A percentile compares a stretch with the other conserved stretches of the same genome.
Conservation (phyloP, 2,888 invertebrate species). For the Ochropleura leucogaster region DNA sequence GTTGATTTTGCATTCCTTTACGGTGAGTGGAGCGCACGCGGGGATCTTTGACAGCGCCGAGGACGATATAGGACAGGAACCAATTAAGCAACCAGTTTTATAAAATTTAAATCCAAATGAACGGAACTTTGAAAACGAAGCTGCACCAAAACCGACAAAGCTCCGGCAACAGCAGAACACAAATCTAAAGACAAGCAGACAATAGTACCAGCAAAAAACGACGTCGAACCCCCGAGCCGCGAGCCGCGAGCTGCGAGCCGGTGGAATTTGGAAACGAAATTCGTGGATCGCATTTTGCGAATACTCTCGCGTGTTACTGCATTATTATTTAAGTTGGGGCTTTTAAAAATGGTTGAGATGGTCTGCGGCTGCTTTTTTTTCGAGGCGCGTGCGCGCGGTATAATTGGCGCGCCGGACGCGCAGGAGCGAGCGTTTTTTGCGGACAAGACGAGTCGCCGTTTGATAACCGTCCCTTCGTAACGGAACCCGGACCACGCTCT, state of each 20-base stretch:
- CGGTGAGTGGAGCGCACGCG: constrained; percentile 71
- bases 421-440: constrained; percentile 77
- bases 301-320: constrained; percentile 90
- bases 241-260: constrained; percentile 62
- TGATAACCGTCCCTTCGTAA: constrained; percentile 69
- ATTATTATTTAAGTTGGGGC: constrained; percentile 89
- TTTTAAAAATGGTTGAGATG: constrained; percentile 87
- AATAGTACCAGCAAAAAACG: constrained; percentile 86
- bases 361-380: constrained; percentile 83
- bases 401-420: constrained; percentile 85
- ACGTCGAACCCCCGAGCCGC: constrained; percentile 71
- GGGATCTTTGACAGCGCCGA: constrained; percentile 63
- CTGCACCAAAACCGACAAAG: constrained; percentile 74
- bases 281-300: constrained; percentile 89
- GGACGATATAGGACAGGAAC: constrained; percentile 71
- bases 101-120: constrained; percentile 69
- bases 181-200: constrained; percentile 83
- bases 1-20: constrained; percentile 81
- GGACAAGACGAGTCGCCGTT: constrained; percentile 66
- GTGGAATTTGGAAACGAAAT: constrained; percentile 89
- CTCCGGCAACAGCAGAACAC: constrained; percentile 74
- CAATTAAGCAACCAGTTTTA: constrained; percentile 78
- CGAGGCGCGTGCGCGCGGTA: constrained; percentile 88
- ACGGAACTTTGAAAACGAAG: constrained; percentile 59
- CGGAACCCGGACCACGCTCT: constrained; percentile 59